phyloP scores from a whole-genome alignment of 2,888 invertebrate genomes.

The Platycnemis pennipes region DNA sequence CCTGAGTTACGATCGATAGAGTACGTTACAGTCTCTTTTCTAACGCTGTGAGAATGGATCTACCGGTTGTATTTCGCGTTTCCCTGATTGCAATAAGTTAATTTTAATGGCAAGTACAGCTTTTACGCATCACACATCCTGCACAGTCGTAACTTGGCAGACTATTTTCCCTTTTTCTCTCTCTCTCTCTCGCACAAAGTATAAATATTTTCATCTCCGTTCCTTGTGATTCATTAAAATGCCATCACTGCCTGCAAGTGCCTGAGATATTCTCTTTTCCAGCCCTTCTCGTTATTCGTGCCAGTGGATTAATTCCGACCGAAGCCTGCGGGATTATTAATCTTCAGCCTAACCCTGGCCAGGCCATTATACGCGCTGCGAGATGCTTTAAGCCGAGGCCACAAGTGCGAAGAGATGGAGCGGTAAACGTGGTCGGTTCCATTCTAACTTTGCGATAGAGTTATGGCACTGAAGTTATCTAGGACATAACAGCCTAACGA shows the following conservation, averaged over 20 bases:
- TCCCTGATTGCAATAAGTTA: neutral
- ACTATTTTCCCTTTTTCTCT: neutral
- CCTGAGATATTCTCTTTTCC: neutral
- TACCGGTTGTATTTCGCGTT: no score
- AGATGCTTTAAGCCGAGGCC: conserved; percentile 8
- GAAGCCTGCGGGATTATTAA: conserved; percentile 7
- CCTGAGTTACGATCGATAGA: no score
- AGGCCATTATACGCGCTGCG: neutral
- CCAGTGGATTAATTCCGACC: neutral
- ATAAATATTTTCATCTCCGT: neutral
- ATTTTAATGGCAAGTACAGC: neutral
- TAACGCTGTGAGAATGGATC: no score
- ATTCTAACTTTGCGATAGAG: neutral
- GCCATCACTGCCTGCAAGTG: neutral
- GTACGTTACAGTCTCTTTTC: no score
- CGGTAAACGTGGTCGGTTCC: neutral
- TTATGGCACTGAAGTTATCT: neutral
- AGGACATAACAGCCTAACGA: neutral
- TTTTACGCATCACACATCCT: no score
- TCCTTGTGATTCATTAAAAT: neutral
- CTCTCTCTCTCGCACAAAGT: neutral
- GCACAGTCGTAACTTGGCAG: no score
- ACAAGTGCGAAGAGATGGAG: neutral
- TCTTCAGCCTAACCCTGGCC: neutral
- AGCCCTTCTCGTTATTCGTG: neutral